Evolutionary conservation across 2,797 vertebrate genomes (phyloP), one percentile per base, ranked within the genome.

Genomic region (Liparis tanakae): DNA sequence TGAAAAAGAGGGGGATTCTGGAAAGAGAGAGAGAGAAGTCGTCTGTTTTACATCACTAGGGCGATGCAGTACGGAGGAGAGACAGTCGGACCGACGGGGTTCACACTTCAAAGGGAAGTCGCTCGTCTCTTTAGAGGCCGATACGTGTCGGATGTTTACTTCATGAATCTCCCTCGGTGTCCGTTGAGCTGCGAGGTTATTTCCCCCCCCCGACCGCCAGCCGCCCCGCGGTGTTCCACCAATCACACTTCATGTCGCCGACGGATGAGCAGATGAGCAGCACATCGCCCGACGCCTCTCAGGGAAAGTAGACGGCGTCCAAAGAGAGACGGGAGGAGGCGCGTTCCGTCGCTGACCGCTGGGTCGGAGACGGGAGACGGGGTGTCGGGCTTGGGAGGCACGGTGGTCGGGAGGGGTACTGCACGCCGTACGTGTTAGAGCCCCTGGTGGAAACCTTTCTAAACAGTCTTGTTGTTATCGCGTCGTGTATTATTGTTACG

Each of bases 31-130:
- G 88, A 88, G 82, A 85, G 44, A 85, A 85, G 75, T 70, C 89
- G 91, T 91, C 89, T 91, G 92, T 79, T 88, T 87, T 78, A 67
- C 43, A 83, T 92, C 86, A 87, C 80, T 72, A 75, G 25, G 78
- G 74, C 67, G 55, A 68, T 51, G 67, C 53, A 43, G 69, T 25
- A 72, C 62, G 65, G 39, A 9, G 58, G 30, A 61, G 66, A 81
- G 70, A 62, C 13, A 17, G 44, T 57, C 57, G 37, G 69, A 72
- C 61, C 72, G 63, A 79, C 67, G 57, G 70, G 54, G 70, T 39
- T 83, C 59, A 59, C 50, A 77, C 68, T 48, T 81, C 33, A 62
- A 30, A 67, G 34, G 70, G 62, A 82, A 63, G 46, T 72, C 17
- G 33, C n/a, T 64, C 30, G 33, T 72, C 25, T 4, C 33, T 71